phyloP scores from a whole-genome alignment of 2,113 vertebrate genomes.

The Leptosomus discolor region DNA sequence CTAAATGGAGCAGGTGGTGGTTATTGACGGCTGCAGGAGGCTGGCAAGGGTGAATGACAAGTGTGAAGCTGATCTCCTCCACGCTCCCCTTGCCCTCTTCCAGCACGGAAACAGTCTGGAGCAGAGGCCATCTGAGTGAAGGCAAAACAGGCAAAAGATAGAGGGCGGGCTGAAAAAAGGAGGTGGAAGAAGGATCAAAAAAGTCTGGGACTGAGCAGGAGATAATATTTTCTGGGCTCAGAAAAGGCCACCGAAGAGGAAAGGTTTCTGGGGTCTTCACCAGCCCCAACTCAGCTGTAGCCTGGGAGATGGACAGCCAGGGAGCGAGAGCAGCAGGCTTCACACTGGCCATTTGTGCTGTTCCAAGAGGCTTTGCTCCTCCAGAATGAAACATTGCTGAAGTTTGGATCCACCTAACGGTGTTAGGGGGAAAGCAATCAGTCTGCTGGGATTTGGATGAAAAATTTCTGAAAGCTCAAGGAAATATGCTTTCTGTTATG shows the following conservation, averaged over 20 bases:
- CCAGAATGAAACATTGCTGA: neutral
- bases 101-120: neutral
- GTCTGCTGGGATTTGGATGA: neutral
- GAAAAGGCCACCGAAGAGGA: neutral
- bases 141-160: neutral
- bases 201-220: neutral
- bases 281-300: neutral
- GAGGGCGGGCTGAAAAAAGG: neutral
- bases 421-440: neutral
- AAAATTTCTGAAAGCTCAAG: neutral
- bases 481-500: neutral
- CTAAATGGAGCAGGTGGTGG: neutral
- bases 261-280: neutral
- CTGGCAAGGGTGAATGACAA: neutral
- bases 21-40: neutral
- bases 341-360: neutral
- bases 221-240: neutral
- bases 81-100: neutral
- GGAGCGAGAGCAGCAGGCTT: neutral
- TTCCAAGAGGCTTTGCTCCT: neutral
- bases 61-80: neutral
- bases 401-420: neutral
- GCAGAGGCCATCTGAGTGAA: neutral
- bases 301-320: neutral
- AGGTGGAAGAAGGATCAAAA: neutral